Conservation (phyloP, 2,888 invertebrate genomes). For the Ceraclea dissimilis region DNA sequence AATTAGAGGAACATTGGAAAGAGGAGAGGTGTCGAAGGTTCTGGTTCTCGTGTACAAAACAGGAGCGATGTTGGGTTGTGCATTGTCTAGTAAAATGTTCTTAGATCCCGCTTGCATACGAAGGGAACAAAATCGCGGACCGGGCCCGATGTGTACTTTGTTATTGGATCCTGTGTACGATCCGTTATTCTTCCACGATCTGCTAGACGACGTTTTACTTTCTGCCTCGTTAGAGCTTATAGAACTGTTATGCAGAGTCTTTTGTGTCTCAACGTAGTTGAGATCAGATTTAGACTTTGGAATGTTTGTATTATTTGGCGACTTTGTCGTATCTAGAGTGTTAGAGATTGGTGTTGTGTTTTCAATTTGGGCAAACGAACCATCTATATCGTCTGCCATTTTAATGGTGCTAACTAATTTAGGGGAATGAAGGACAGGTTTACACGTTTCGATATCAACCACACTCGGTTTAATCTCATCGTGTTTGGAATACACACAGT, state of each 20-base stretch:
- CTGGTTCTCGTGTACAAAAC: slow-evolving; percentile 60
- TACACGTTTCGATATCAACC: slow-evolving; percentile 7
- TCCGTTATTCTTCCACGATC: slow-evolving; percentile 41
- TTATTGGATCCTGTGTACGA: slow-evolving; percentile 46
- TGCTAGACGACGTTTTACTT: slow-evolving; percentile 42
- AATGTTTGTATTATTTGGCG: slow-evolving; percentile 9
- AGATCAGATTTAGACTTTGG: slow-evolving; percentile 21
- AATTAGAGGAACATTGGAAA: slow-evolving; percentile 19
- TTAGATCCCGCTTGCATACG: slow-evolving; percentile 70
- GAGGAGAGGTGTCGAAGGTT: slow-evolving; percentile 37
- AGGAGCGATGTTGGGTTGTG: slow-evolving; percentile 63
- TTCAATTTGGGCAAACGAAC: slow-evolving; percentile 23
- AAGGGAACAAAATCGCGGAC: slow-evolving; percentile 70
- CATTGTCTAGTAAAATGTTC: slow-evolving; percentile 73
- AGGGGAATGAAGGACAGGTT: slow-evolving; percentile 12
- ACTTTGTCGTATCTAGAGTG: neutral
- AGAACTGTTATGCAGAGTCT: slow-evolving; percentile 34
- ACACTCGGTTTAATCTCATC: slow-evolving; percentile 9
- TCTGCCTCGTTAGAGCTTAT: slow-evolving; percentile 43
- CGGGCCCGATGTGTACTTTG: slow-evolving; percentile 43
- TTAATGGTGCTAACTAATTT: slow-evolving; percentile 14
- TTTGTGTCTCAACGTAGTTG: slow-evolving; percentile 17
- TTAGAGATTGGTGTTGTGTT: slow-evolving; percentile 22
- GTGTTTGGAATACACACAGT: slow-evolving; percentile 8
- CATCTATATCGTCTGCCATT: slow-evolving; percentile 15